phyloP scores from a whole-genome alignment of 1,140 invertebrate species.

The Cephus cinctus region DNA sequence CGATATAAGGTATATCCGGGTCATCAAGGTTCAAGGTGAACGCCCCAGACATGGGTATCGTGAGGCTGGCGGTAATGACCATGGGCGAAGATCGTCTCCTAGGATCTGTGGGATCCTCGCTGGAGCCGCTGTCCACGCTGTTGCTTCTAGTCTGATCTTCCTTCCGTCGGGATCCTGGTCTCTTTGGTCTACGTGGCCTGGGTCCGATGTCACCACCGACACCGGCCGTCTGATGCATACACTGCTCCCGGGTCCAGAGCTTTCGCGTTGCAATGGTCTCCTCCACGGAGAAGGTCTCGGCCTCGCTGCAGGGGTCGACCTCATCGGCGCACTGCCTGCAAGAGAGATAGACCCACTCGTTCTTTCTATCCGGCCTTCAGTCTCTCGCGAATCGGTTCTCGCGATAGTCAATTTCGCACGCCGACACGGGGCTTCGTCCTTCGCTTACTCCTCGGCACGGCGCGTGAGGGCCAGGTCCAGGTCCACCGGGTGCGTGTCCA shows the following conservation, averaged over 20 bases:
- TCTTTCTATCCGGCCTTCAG: no score
- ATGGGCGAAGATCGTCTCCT: conserved; percentile 58
- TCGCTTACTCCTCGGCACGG: conserved; percentile 63
- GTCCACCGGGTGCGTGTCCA: conserved; percentile 78
- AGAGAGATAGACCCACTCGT: no score
- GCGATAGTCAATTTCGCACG: no score
- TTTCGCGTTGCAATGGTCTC: conserved; percentile 45
- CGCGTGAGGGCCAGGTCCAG: conserved; percentile 63
- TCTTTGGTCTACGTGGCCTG: conserved; percentile 42
- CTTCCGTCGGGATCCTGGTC: conserved; percentile 48
- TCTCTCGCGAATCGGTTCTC: no score
- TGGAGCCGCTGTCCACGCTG: conserved; percentile 55
- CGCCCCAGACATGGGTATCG: conserved; percentile 65
- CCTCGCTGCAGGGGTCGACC: conserved; percentile 45
- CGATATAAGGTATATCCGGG: conserved; percentile 71
- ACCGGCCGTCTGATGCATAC: conserved; percentile 69
- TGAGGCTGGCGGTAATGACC: conserved; percentile 78
- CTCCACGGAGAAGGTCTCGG: conserved; percentile 44
- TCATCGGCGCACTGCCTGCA: conserved; percentile 47
- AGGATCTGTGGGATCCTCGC: conserved; percentile 50
- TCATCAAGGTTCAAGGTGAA: conserved; percentile 62
- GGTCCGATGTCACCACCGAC: conserved; percentile 58
- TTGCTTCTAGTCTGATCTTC: conserved; percentile 57
- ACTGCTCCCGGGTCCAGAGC: conserved; percentile 70
- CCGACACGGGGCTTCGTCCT: no score